A percentile compares a stretch with the other conserved stretches of the same genome.
phyloP scores from a whole-genome alignment of 1,140 invertebrate genomes.

The Ostrea denselamellosa region DNA sequence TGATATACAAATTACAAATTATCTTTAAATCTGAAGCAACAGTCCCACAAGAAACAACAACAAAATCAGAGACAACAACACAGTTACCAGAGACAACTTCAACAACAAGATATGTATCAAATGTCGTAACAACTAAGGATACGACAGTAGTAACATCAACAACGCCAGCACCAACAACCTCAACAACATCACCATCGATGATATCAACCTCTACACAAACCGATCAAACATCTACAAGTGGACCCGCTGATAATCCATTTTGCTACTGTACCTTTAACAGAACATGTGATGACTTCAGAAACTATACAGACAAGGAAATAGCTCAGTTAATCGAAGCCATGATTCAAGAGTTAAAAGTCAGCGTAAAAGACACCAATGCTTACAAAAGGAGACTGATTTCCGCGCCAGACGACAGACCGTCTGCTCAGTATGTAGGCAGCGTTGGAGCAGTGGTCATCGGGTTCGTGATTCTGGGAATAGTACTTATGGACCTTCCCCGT shows the following conservation, averaged over 20 bases:
- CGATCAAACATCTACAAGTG: background rate
- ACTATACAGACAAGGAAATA: slow-evolving; percentile 49
- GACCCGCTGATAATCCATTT: background rate
- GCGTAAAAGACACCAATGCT: slow-evolving; percentile 49
- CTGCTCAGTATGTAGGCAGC: slow-evolving; percentile 53
- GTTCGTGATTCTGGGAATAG: background rate
- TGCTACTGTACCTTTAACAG: slow-evolving; percentile 3
- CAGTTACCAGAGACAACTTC: background rate
- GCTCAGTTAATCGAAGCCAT: slow-evolving; percentile 47
- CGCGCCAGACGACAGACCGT: slow-evolving; percentile 52
- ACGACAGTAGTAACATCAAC: background rate
- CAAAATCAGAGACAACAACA: background rate
- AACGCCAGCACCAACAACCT: background rate
- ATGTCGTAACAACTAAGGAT: background rate
- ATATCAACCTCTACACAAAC: background rate
- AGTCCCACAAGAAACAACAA: background rate
- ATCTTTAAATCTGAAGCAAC: background rate
- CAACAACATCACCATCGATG: background rate
- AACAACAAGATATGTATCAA: slow-evolving; percentile 21
- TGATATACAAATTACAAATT: too few species aligned
- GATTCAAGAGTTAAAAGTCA: slow-evolving; percentile 49
- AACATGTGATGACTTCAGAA: slow-evolving; percentile 22
- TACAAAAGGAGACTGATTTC: slow-evolving; percentile 51
- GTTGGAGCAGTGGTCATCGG: slow-evolving; percentile 50
- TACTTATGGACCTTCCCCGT: background rate